Evolutionary conservation across 2,888 invertebrate species (phyloP), one percentile per base, ranked within the genome.

Genomic region (Tinea semifulvella): DNA sequence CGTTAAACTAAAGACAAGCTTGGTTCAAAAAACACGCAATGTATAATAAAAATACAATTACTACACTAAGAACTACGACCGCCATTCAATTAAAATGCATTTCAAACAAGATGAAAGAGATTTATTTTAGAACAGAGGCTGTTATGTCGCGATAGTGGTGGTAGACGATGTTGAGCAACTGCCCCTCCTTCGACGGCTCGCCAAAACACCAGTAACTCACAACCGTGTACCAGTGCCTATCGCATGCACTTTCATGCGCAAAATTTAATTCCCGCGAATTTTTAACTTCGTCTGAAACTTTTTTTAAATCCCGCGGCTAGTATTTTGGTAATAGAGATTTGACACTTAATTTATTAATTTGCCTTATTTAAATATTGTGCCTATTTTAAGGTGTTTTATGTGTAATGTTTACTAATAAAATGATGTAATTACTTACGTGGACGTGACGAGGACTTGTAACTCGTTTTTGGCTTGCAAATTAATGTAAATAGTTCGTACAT

Each of bases 151-250:
- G 18, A 18, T 55, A 51, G 45, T 45, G 39, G 52, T 55, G 52
- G 52, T 50, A 51, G 53, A 49, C 47, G 47, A 49, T 47, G 48
- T 56, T 54, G 52, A 45, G 54, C 52, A 56, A 55, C 46, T 40
- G 50, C 38, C 42, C 48, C 35, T 44, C 31, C 36, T 16, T 18
- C 36, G 50, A 47, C 43, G 44, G 13, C 35, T 43, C 18, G 25
- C 44, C 39, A n/a, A 42, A 4, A 39, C 49, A 44, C 40, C 43
- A 31, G 31, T 31, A 31, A n/a, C 31, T 18, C 16, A 36, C 10
- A 8, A 10, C 36, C 36, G 16, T n/a, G 13, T 2, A 14, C 2
- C 17, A 10, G 36, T 36, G 36, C 36, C 14, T 6, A 14, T n/a
- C 18, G 36, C n/a, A 31, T n/a, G 31, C 31, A 31, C 31, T 31